Conservation (phyloP, 2,888 invertebrate genomes). For the Synanthedon vespiformis region DNA sequence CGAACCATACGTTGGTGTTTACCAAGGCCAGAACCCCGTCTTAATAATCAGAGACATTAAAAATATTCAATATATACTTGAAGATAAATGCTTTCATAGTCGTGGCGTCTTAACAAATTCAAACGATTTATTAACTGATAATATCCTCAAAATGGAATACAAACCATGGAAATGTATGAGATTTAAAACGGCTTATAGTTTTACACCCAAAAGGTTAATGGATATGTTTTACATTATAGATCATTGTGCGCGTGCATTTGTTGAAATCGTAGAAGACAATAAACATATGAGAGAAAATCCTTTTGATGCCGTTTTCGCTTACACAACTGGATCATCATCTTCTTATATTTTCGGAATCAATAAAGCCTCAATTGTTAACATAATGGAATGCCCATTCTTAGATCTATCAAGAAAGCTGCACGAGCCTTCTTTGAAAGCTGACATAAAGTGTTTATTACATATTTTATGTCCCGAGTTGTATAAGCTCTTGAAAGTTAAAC, state of each 20-base stretch:
- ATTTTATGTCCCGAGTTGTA: constrained; percentile 24
- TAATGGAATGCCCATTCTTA: not conserved
- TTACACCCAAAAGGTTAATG: constrained; percentile 41
- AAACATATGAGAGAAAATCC: constrained; percentile 19
- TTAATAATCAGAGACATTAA: constrained; percentile 33
- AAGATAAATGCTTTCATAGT: constrained; percentile 34
- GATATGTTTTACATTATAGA: constrained; percentile 48
- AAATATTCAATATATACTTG: constrained; percentile 34
- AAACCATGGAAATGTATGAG: constrained; percentile 42
- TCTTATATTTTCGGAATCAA: constrained; percentile 13
- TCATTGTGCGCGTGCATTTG: constrained; percentile 36
- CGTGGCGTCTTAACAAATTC: constrained; percentile 30
- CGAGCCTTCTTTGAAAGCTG: constrained; percentile 16
- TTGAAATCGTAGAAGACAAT: constrained; percentile 21
- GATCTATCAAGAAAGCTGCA: constrained; percentile 28
- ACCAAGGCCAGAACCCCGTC: constrained; percentile 23
- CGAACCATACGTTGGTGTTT: constrained; percentile 26
- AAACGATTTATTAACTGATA: constrained; percentile 35
- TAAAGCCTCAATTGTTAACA: not conserved
- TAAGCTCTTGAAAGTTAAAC: constrained; percentile 23
- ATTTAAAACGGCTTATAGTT: constrained; percentile 45
- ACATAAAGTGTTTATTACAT: constrained; percentile 17
- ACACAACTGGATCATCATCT: constrained; percentile 38
- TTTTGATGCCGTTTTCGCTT: constrained; percentile 32
- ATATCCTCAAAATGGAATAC: constrained; percentile 34